Percentiles rank a stretch among this genome's conserved stretches.
These are phyloP conservation scores for Karalla daura DNA, from an alignment of 2,797 vertebrate species.

Conservation along the genomic window DNA sequence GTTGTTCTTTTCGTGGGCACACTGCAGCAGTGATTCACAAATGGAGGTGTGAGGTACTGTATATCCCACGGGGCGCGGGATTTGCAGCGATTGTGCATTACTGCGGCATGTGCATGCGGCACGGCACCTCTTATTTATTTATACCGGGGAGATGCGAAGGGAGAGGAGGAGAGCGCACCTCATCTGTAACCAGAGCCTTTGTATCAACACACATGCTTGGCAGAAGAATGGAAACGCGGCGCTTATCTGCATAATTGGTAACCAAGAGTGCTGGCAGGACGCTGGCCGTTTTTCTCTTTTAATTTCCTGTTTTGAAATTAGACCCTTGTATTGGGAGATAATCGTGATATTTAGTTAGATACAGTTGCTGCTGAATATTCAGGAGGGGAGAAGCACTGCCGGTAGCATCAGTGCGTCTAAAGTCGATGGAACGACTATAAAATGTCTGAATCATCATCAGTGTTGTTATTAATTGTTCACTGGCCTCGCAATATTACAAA, in stretches of 20 bases:
- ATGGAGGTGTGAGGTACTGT: constrained; percentile 8
- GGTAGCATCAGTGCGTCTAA: constrained; percentile 21
- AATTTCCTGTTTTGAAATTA: constrained; percentile 56
- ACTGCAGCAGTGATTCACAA: constrained; percentile 29
- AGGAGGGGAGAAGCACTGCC: constrained; percentile 26
- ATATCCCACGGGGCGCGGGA: background rate
- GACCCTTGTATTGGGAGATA: constrained; percentile 31
- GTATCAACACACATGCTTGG: constrained; percentile 39
- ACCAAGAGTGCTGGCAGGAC: constrained; percentile 14
- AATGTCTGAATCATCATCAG: constrained; percentile 9
- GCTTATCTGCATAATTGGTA: constrained; percentile 49
- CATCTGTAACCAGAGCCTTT: constrained; percentile 48
- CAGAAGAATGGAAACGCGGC: constrained; percentile 19
- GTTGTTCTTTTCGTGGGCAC: constrained; percentile 34
- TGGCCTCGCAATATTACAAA: background rate
- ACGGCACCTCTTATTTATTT: constrained; percentile 34
- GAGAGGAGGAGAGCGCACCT: constrained; percentile 18
- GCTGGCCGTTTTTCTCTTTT: constrained; percentile 22
- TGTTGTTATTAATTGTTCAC: constrained; percentile 36
- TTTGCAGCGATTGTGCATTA: background rate
- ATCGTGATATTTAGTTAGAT: constrained; percentile 36
- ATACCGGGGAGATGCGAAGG: constrained; percentile 23
- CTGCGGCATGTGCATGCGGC: background rate
- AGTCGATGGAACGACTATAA: constrained; percentile 20
- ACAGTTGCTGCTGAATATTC: constrained; percentile 50